phyloP scores from a whole-genome alignment of 37 sponge, comb jelly and placozoan genomes.

The Eunapius fragilis region DNA sequence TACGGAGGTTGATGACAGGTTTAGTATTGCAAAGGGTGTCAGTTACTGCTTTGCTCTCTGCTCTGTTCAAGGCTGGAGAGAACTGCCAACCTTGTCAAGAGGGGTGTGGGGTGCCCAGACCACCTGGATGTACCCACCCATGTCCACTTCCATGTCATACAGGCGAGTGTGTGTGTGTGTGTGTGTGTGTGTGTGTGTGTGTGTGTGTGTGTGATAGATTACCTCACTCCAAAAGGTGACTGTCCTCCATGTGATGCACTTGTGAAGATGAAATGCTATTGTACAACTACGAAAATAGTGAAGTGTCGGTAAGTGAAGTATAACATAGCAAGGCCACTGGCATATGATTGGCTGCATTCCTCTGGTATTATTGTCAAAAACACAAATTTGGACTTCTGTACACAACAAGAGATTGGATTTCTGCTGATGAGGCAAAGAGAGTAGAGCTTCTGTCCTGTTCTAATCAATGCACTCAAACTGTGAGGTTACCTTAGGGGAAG shows the following conservation, averaged over 20 bases:
- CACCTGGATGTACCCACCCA: slow-evolving; percentile 64
- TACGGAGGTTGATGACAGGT: neutral
- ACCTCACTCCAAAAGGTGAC: slow-evolving; percentile 20
- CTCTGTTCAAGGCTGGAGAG: slow-evolving; percentile 55
- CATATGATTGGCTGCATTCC: neutral
- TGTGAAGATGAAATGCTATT: slow-evolving; percentile 52
- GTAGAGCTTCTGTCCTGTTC: slow-evolving; percentile 48
- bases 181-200: neutral
- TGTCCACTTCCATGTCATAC: slow-evolving; percentile 79
- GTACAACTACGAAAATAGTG: slow-evolving; percentile 37
- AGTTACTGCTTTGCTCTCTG: too few relatives aligned
- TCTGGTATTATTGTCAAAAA: too few relatives aligned
- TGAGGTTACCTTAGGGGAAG: too few relatives aligned
- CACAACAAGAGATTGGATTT: slow-evolving; percentile 70
- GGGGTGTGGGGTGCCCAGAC: slow-evolving; percentile 60
- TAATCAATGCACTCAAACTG: slow-evolving; percentile 70
- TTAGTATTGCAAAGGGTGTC: too few relatives aligned
- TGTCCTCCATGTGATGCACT: slow-evolving; percentile 56
- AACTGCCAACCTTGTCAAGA: slow-evolving; percentile 71
- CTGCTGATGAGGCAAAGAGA: slow-evolving; percentile 43
- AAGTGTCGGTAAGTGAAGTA: slow-evolving; percentile 47
- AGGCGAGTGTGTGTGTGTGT: slow-evolving; percentile 31
- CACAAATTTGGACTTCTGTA: neutral
- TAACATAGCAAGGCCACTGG: neutral
- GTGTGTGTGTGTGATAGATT: neutral